Base-by-base conservation (phyloP, 1,140 invertebrate species). In the Cataglyphis hispanica region DNA sequence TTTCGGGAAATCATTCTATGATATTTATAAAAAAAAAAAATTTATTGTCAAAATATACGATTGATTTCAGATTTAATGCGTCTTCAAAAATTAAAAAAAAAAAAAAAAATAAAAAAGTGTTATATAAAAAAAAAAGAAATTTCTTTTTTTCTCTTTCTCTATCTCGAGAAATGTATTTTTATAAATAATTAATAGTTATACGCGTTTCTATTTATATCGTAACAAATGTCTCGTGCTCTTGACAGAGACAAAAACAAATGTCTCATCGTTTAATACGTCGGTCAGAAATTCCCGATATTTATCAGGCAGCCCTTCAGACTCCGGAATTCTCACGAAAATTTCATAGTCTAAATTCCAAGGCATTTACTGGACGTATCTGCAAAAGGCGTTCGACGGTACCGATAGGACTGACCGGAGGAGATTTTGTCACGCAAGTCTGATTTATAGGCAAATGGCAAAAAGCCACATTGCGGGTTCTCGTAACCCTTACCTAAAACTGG, bases 401-500 rank as follows among this genome's bases (percentile, higher is more conserved):
- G 50, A 61, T 16, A 61, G 27, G 34, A 13, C 7, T 46, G 11
- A 60, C 60, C 19, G 22, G 46, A 63, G 3, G 58, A 75, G 46
- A 70, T 34, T 63, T 37, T 31, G 37, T 53, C 22, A 63, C 40
- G 1, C 27, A 53, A 66, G 46, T 31, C 80, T 91, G 87, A 91
- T 90, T 91, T 91, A 91, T 90, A 86, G 84, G 60, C 37, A 34
- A 43, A 53, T 43, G 22, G 66, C 74, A 76, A 81, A 87, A 83
- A 85, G 13, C 13, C 3, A 50, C 46, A 16, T 50, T 50, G 46
- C 13, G 43, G 19, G 61, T 58, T 7, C 43, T 70, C 74, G 67
- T 89, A 90, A 90, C 87, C 89, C 87, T 91, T 91, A 89, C 72
- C 80, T 66, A 72, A 76, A 72, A 60, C 10, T 56, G 6, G 67